Base-by-base conservation (phyloP, 2,797 vertebrate genomes). In the Catharus ustulatus region DNA sequence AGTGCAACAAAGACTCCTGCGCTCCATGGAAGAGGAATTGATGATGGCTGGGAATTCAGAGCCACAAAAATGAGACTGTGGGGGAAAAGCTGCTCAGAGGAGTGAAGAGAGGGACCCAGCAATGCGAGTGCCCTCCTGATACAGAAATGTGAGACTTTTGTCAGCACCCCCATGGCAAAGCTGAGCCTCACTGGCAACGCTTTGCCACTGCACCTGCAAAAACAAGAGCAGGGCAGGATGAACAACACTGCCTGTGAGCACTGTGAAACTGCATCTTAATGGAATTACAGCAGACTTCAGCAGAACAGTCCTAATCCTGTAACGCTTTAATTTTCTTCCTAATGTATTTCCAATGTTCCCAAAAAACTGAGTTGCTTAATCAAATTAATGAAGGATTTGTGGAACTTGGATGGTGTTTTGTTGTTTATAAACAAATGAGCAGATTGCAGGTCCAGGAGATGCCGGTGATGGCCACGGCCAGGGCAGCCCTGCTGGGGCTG, bases 221-320 rank as follows among this genome's bases (percentile, higher is more conserved):
- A 95, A 92, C 89, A 96, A 95, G 57, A 72, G 81, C 84, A 40
- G 13, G 51, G 69, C 45, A 75, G 86, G 38, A 92, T 89, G 57
- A 93, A 62, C 63, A 71, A 30, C 5, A 2, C 85, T 94, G 76
- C 18, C 82, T 49, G 61, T 95, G 94, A 93, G 68, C 73, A 82
- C 32, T 66, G 80, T 90, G 87, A 93, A 97, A 95, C 87, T 79
- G 95, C 30, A 86, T 91, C 91, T 96, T 86, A 95, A 93, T 95
- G 95, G 89, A 90, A 75, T 95, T 93, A 78, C 1, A 73, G 55
- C 73, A 71, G 88, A 74, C 89, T 86, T 87, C 14, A 58, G 83
- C 45, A 76, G 93, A 93, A 81, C 69, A 91, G 16, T 74, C 52
- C 72, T 91, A 93, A 97, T 96, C 77, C 52, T 38, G 46, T 81